A percentile compares a stretch with the other conserved stretches of the same genome.
These are phyloP conservation scores for Burhinus bistriatus DNA, from an alignment of 2,113 vertebrate species.

Conservation along the genomic window DNA sequence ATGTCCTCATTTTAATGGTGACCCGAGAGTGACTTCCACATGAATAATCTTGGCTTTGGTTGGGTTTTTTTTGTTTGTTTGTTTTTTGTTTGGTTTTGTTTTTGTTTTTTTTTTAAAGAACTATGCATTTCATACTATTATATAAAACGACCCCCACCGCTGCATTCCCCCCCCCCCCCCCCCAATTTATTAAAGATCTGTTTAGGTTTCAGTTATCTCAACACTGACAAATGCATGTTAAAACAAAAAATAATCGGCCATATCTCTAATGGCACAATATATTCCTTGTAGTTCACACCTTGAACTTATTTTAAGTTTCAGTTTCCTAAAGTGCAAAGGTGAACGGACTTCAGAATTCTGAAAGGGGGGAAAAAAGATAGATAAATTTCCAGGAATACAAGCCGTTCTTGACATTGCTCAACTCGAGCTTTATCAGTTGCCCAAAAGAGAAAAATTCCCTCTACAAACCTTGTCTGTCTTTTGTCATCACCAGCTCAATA, in stretches of 20 bases:
- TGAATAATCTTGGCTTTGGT: not conserved
- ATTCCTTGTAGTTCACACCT: not conserved
- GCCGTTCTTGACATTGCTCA: not conserved
- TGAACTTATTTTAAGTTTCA: not conserved
- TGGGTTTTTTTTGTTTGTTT: not conserved
- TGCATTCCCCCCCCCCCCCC: not conserved
- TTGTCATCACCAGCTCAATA: not conserved
- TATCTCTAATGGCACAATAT: not conserved
- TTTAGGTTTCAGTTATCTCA: not conserved
- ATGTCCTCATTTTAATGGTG: not conserved
- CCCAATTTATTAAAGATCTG: not conserved
- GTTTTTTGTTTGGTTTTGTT: too few relatives aligned
- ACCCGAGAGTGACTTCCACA: constrained; percentile 13
- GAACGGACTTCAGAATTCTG: not conserved
- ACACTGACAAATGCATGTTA: not conserved
- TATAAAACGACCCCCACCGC: not conserved
- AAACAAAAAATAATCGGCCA: not conserved
- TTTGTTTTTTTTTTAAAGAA: not conserved
- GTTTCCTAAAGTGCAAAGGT: not conserved
- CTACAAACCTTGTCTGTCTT: not conserved
- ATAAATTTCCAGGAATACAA: not conserved
- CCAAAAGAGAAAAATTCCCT: not conserved
- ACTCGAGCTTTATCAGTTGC: not conserved
- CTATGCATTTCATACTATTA: not conserved
- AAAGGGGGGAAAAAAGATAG: not conserved